phyloP scores from a whole-genome alignment of 1,140 invertebrate genomes.

The Protaetia brevitarsis region DNA sequence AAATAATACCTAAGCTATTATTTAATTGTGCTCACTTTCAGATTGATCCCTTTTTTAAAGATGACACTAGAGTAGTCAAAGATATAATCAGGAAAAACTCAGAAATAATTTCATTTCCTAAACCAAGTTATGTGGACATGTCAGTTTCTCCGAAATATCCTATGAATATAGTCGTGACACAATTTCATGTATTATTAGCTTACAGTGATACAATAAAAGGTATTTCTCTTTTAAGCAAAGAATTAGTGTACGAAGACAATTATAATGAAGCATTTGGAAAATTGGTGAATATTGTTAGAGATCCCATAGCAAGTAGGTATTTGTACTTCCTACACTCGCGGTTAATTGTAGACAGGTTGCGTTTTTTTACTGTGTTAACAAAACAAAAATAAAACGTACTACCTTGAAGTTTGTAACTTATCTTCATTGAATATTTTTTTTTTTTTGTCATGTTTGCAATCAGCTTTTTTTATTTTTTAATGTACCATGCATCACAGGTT shows the following conservation, averaged over 20 bases:
- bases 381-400: too few relatives aligned
- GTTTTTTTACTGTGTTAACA: too few relatives aligned
- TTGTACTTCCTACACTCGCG: not conserved
- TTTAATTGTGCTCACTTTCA: not conserved
- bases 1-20: not conserved
- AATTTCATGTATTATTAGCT: conserved; percentile 86
- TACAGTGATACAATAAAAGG: conserved; percentile 81
- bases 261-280: conserved; percentile 79
- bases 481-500: too few relatives aligned
- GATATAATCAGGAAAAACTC: conserved; percentile 14
- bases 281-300: conserved; percentile 77
- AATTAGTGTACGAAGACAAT: conserved; percentile 82
- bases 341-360: too few relatives aligned
- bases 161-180: conserved; percentile 77
- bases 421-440: too few relatives aligned
- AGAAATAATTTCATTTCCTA: conserved; percentile 37
- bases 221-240: conserved; percentile 81
- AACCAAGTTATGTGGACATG: conserved; percentile 42
- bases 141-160: conserved; percentile 55
- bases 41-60: conserved; percentile 14
- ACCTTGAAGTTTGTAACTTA: too few relatives aligned
- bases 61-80: conserved; percentile 5
- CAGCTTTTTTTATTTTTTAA: too few relatives aligned
- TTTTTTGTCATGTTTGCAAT: too few relatives aligned
- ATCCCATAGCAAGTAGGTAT: conserved; percentile 65